Evolutionary conservation across 2,888 invertebrate genomes (phyloP), one percentile per base, ranked within the genome.

Genomic region (Acheta domesticus): DNA sequence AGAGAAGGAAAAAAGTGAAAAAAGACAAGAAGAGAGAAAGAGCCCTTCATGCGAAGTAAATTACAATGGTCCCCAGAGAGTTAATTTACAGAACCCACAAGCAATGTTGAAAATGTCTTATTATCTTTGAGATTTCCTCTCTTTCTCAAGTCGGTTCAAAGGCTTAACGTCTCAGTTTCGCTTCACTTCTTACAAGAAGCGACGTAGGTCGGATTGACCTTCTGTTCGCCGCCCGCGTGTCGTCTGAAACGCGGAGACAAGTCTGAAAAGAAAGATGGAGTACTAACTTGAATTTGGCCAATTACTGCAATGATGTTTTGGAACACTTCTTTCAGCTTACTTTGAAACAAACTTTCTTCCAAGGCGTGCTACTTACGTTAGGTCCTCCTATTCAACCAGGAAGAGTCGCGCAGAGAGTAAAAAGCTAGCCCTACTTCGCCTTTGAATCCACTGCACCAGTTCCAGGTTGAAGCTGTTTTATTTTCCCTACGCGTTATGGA

Each of bases 81-180:
- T 62, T 62, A 62, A 62, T 62, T 62, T 62, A 62, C 62, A 62
- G 62, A 62, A 19, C n/a, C 62, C 62, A 62, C 62, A 62, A 62
- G 62, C 62, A 62, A 62, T 14, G 62, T 62, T 62, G 62, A n/a
- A 14, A n/a, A n/a, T 62, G 62, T 62, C 62, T 62, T 62, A 62
- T 62, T 62, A 62, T 62, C 62, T 62, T 62, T 14, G 62, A 62
- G 62, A 62, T 62, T 62, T 62, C 62, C 62, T 62, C 62, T n/a
- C 62, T 36, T 62, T n/a, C 62, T 19, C 62, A 62, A 62, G 16
- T 62, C 16, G n/a, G 62, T 62, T 62, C 62, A 62, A 62, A 62
- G 62, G 62, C 62, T 62, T 62, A 62, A 62, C 62, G 62, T 14
- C n/a, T 62, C 62, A n/a, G 62, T 62, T 14, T 8, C 62, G 62